A percentile compares a stretch with the other conserved stretches of the same genome.
These are phyloP conservation scores for Buphagus erythrorhynchus DNA, from an alignment of 2,797 vertebrate genomes.

Conservation along the genomic window DNA sequence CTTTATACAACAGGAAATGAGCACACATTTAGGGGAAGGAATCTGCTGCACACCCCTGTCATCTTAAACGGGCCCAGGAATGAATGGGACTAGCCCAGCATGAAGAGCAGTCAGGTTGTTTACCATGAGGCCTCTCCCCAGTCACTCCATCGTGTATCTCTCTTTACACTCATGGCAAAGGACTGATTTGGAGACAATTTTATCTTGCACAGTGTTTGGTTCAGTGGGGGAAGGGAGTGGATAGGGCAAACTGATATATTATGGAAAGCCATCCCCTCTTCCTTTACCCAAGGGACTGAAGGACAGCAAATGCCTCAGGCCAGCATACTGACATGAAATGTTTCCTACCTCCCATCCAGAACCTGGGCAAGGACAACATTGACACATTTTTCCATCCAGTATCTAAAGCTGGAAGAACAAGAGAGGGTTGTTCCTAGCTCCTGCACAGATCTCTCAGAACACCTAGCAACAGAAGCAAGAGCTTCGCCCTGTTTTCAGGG, in stretches of 20 bases:
- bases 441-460: not conserved
- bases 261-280: slow-evolving; percentile 4
- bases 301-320: not conserved
- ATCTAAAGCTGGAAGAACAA: not conserved
- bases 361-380: not conserved
- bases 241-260: not conserved
- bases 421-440: not conserved
- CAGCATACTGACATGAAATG: not conserved
- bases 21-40: not conserved
- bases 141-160: not conserved
- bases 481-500: not conserved
- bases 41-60: not conserved
- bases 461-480: not conserved
- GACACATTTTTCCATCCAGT: not conserved
- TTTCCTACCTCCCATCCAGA: not conserved
- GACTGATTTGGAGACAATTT: not conserved
- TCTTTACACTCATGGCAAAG: not conserved
- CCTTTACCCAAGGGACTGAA: not conserved
- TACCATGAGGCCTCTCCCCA: not conserved
- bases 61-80: not conserved
- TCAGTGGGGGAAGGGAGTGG: not conserved
- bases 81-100: not conserved
- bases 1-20: not conserved
- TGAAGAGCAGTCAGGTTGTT: not conserved
- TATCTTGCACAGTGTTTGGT: not conserved